Evolutionary conservation across 2,797 vertebrate species (phyloP).

Genomic region (Psittacula echo): DNA sequence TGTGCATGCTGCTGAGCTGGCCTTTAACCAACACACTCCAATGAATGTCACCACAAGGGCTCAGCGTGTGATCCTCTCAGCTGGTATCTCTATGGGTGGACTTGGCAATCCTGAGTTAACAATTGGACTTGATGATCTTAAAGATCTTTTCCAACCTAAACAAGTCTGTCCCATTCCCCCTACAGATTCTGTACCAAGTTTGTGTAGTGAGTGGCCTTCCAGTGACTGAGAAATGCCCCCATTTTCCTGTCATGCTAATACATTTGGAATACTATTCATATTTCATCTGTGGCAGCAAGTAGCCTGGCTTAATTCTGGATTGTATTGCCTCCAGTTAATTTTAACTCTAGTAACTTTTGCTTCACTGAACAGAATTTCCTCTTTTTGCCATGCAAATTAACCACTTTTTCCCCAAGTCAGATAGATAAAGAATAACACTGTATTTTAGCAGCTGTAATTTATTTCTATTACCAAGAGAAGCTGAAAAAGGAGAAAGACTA

Average conservation of each 20-base stretch:
- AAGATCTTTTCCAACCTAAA: not conserved
- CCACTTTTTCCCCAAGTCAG: not conserved
- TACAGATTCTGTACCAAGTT: not conserved
- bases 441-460: not conserved
- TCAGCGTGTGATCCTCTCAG: not conserved
- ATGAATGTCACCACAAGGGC: accelerated
- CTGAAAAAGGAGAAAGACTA: not conserved
- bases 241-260: not conserved
- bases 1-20: not conserved
- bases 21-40: not conserved
- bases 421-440: not conserved
- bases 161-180: not conserved
- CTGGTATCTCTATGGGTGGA: not conserved
- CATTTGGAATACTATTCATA: not conserved
- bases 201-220: not conserved
- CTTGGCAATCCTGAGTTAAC: not conserved
- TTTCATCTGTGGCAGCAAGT: not conserved
- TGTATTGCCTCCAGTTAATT: slow-evolving; percentile 27
- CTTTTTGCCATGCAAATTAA: not conserved
- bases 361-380: slow-evolving; percentile 4
- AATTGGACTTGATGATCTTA: too few species aligned
- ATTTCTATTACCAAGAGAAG: not conserved
- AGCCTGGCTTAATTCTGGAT: slow-evolving; percentile 21
- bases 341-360: slow-evolving; percentile 11
- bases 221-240: not conserved